Conservation (phyloP, 1,140 invertebrate genomes). For the Drosophila pruinosa region DNA sequence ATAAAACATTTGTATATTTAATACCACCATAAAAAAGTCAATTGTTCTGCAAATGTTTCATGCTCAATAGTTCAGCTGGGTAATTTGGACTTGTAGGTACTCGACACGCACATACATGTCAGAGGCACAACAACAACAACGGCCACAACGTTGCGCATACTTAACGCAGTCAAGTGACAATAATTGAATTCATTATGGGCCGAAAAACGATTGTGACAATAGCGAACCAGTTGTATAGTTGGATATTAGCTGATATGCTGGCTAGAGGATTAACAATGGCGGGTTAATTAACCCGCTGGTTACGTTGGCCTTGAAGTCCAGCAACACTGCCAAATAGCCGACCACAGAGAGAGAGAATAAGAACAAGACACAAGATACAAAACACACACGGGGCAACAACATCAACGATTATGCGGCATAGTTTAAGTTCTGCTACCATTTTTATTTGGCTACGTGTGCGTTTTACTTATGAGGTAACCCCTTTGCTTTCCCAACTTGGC, state of each 20-base stretch:
- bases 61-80: constrained; percentile 3
- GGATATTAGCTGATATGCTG: constrained; percentile 53
- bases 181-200: constrained; percentile 80
- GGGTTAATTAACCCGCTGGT: constrained; percentile 75
- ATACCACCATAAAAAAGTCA: neutral
- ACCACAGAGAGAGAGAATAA: no score
- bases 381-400: neutral
- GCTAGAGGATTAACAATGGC: constrained; percentile 75
- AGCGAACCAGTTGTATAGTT: constrained; percentile 44
- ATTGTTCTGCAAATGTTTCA: neutral
- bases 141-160: constrained; percentile 66
- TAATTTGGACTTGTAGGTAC: constrained; percentile 5
- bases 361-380: constrained; percentile 2
- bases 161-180: constrained; percentile 80
- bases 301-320: constrained; percentile 59
- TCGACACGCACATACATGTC: constrained; percentile 7
- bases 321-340: neutral
- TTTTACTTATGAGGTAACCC: constrained; percentile 69
- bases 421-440: constrained; percentile 69
- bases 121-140: constrained; percentile 28
- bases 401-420: constrained; percentile 36
- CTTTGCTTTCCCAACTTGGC: no score
- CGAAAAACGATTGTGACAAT: constrained; percentile 48
- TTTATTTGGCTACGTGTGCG: constrained; percentile 76
- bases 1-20: no score